A percentile compares a stretch with the other conserved stretches of the same genome.
Conservation (phyloP, 1,140 invertebrate genomes). For the Psilanteris sp. region DNA sequence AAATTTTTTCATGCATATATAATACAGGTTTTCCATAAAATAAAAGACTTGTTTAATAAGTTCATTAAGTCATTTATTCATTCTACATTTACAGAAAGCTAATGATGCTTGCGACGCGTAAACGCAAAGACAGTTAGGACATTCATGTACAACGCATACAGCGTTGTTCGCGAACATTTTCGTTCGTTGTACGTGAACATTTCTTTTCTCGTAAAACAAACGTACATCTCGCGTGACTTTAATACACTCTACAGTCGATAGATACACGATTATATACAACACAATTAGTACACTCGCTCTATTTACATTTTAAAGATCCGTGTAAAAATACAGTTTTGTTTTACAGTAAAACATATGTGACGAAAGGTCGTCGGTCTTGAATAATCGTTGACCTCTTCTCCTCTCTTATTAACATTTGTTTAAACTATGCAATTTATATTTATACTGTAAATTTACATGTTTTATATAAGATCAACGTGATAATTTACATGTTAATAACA, state of each 20-base stretch:
- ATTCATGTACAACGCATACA: constrained; percentile 56
- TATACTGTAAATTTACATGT: constrained; percentile 1
- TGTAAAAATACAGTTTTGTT: constrained; percentile 79
- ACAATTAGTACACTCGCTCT: constrained; percentile 70
- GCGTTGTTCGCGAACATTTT: neutral
- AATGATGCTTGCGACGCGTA: constrained; percentile 47
- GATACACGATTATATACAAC: constrained; percentile 75
- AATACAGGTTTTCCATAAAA: too few species aligned
- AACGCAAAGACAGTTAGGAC: constrained; percentile 58
- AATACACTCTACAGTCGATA: constrained; percentile 69
- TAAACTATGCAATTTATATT: too few species aligned
- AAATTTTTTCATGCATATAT: too few species aligned
- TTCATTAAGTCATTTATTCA: constrained; percentile 60
- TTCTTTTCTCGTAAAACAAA: constrained; percentile 47
- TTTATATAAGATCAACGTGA: too few species aligned
- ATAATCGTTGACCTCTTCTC: constrained; percentile 13
- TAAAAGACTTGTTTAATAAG: constrained; percentile 21
- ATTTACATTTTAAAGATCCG: constrained; percentile 77
- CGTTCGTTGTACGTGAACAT: neutral
- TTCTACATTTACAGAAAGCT: constrained; percentile 64
- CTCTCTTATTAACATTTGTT: too few species aligned
- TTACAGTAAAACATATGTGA: constrained; percentile 55
- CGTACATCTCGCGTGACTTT: constrained; percentile 41
- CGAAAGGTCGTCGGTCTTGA: constrained; percentile 26
- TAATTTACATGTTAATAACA: too few species aligned